These are phyloP conservation scores for Crepidodera aurea DNA, from an alignment of 2,888 invertebrate genomes.

Conservation along the genomic window DNA sequence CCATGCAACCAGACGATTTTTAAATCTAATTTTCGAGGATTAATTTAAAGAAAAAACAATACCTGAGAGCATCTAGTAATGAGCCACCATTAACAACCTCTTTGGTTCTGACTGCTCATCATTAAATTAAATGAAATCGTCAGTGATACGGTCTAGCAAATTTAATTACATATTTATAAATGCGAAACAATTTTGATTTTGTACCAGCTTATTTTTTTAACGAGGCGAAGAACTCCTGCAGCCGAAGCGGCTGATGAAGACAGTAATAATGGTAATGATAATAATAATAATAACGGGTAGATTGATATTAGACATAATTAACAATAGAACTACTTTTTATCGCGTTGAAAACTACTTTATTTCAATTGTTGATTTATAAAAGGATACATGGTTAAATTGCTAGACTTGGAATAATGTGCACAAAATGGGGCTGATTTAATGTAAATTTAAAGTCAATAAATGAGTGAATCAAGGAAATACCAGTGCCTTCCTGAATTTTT, in stretches of 20 bases:
- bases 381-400: too few relatives aligned
- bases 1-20: constrained; percentile 1
- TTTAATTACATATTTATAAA: constrained; percentile 33
- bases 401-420: too few relatives aligned
- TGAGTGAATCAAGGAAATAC: too few relatives aligned
- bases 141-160: constrained; percentile 34
- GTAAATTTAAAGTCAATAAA: too few relatives aligned
- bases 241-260: not conserved
- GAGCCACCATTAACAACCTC: constrained; percentile 21
- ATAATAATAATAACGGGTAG: not conserved
- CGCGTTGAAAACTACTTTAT: too few relatives aligned
- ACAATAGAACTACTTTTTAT: not conserved
- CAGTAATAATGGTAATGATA: not conserved
- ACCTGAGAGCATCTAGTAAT: constrained; percentile 26
- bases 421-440: too few relatives aligned
- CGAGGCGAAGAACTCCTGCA: constrained; percentile 11
- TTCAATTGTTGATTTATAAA: too few relatives aligned
- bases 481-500: too few relatives aligned
- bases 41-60: constrained; percentile 14
- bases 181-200: constrained; percentile 27
- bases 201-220: constrained; percentile 21
- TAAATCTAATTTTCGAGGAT: constrained; percentile 24
- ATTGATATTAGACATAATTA: constrained; percentile 4
- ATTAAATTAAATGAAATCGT: constrained; percentile 36
- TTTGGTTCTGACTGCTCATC: constrained; percentile 22